Evolutionary conservation across 2,888 invertebrate genomes (phyloP), one percentile per base, ranked within the genome.

Genomic region (Saturnia pavonia): DNA sequence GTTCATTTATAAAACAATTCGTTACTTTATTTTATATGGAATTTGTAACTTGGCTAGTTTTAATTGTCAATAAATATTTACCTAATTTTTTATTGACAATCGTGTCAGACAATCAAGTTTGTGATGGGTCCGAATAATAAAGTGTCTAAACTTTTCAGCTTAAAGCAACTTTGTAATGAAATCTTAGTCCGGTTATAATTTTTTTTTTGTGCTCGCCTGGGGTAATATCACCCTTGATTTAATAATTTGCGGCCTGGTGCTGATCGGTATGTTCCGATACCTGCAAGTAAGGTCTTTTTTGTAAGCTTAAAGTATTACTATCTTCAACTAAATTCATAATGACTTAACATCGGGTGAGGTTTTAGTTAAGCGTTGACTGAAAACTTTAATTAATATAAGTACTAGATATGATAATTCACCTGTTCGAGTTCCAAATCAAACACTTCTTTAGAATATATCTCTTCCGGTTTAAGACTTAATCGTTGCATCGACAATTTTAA

Each of bases 351-450:
- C 1, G 22, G 1, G 1, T 54, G 8, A 48, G 19, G 16, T 48
- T 48, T 6, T 48, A 48, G 6, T 48, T n/a, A 19, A 48, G 19
- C 19, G 19, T 8, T 48, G 16, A 48, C 14, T 16, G 14, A 14
- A n/a, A 19, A 54, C n/a, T 54, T n/a, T 54, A 34, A 34, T 34
- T 54, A 22, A 54, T 54, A 51, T 14, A 45, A 45, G n/a, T 51
- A 54, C 22, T 9, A 54, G 9, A 22, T n/a, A 54, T 1, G 11
- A 54, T 22, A 63, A 51, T 70, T 48, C 66, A 87, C 88, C 80
- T 82, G 74, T 72, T 84, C 78, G 22, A 85, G 71, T 40, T 89
- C 88, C 45, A 74, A 76, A n/a, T 88, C 82, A 69, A 85, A 88
- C 48, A 80, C 80, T 7, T 80, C 80, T 48, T 80, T 81, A 0